Percentiles rank a stretch among this genome's conserved stretches.
Evolutionary conservation across 2,113 vertebrate species (phyloP).

Genomic region (Leucosticte australis): DNA sequence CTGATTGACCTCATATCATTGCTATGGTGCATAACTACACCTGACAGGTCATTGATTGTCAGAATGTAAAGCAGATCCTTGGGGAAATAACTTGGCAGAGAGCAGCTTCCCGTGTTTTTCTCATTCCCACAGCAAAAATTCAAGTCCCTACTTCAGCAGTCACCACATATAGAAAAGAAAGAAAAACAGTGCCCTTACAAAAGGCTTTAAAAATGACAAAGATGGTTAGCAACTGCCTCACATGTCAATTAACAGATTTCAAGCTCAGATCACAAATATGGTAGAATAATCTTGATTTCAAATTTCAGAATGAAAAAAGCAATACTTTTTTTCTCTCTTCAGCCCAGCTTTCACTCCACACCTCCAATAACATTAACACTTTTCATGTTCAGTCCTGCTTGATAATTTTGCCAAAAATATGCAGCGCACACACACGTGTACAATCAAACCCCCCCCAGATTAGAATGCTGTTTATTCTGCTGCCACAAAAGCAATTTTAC

Average conservation of each 20-base stretch:
- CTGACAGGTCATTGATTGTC: constrained; percentile 49
- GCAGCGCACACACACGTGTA: not conserved
- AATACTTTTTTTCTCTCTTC: not conserved
- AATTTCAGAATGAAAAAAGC: not conserved
- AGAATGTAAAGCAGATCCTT: constrained; percentile 7
- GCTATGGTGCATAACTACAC: constrained; percentile 7
- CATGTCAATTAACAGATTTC: not conserved
- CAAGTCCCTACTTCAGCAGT: not conserved
- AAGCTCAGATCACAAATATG: not conserved
- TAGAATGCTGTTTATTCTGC: constrained; percentile 30
- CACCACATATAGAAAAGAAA: not conserved
- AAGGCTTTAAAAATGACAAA: not conserved
- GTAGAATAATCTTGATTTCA: not conserved
- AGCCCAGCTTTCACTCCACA: not conserved
- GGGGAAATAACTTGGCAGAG: constrained; percentile 22
- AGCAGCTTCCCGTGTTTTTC: constrained; percentile 6
- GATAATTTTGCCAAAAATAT: not conserved
- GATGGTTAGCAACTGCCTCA: not conserved
- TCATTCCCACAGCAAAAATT: constrained; percentile 13
- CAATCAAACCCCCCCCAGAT: not conserved
- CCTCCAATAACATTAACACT: not conserved
- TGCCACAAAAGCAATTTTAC: constrained; percentile 52
- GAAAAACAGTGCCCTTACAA: not conserved
- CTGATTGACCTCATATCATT: constrained; percentile 43
- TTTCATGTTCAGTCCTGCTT: not conserved